phyloP scores from a whole-genome alignment of 2,113 vertebrate species.

The Thinocorus orbignyianus region DNA sequence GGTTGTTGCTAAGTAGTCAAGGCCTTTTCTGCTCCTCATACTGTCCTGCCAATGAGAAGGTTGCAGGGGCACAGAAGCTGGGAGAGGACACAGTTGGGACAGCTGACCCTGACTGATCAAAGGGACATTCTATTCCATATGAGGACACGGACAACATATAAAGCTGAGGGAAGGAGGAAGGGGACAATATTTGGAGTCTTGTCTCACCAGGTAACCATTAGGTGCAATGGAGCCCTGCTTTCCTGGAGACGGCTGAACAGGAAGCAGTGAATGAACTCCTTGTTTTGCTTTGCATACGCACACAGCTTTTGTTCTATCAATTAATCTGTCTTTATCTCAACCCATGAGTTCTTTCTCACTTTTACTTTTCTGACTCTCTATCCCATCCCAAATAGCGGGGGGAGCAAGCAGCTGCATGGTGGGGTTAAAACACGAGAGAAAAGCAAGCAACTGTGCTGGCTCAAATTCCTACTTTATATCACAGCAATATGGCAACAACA shows the following conservation, averaged over 20 bases:
- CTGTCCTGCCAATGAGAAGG: background rate
- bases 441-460: background rate
- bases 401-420: background rate
- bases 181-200: background rate
- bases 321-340: background rate
- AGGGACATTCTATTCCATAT: background rate
- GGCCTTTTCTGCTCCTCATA: background rate
- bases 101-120: background rate
- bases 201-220: background rate
- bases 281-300: background rate
- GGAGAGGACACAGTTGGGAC: background rate
- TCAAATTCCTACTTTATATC: background rate
- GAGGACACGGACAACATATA: background rate
- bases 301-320: background rate
- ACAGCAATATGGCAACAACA: background rate
- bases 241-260: background rate
- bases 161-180: background rate
- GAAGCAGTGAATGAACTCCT: background rate
- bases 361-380: background rate
- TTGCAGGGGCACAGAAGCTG: background rate
- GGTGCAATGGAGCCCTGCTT: background rate
- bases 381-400: background rate
- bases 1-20: background rate
- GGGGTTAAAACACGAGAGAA: background rate
- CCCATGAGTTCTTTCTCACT: background rate